Conservation (phyloP, 2,888 invertebrate species). For the Chrysotoxum bicinctum region DNA sequence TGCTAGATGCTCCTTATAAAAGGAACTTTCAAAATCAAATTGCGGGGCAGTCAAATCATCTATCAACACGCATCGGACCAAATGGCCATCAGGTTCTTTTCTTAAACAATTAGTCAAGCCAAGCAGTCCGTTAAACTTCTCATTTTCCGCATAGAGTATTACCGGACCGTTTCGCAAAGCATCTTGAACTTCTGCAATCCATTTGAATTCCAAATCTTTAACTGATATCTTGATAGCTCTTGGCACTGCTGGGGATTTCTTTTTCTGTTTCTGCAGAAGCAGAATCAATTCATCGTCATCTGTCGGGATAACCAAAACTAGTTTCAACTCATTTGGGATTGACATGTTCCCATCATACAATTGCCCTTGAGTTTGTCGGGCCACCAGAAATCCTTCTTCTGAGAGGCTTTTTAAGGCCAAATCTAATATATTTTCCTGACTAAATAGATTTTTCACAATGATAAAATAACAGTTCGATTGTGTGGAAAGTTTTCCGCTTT, state of each 20-base stretch:
- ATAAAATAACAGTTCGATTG: slow-evolving; percentile 79
- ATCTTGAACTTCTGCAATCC: slow-evolving; percentile 78
- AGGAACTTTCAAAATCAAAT: slow-evolving; percentile 85
- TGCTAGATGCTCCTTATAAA: slow-evolving; percentile 86
- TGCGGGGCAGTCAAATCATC: slow-evolving; percentile 85
- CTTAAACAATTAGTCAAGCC: slow-evolving; percentile 95
- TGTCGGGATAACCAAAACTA: slow-evolving; percentile 77
- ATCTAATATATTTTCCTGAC: slow-evolving; percentile 78
- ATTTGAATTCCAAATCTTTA: slow-evolving; percentile 76
- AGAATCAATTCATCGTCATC: slow-evolving; percentile 77
- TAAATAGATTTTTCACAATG: slow-evolving; percentile 75
- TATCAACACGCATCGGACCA: slow-evolving; percentile 85
- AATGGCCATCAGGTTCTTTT: slow-evolving; percentile 89
- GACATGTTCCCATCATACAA: slow-evolving; percentile 79
- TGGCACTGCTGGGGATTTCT: slow-evolving; percentile 73
- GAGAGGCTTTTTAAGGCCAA: slow-evolving; percentile 82
- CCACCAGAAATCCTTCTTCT: slow-evolving; percentile 85
- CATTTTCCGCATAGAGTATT: slow-evolving; percentile 86
- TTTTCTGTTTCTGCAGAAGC: slow-evolving; percentile 76
- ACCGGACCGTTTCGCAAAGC: slow-evolving; percentile 79
- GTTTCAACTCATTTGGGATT: slow-evolving; percentile 76
- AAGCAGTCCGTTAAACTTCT: slow-evolving; percentile 89
- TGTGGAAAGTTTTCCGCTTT: slow-evolving; percentile 84
- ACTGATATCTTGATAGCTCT: slow-evolving; percentile 76
- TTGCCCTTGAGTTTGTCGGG: slow-evolving; percentile 78